Base-by-base conservation (phyloP, 1,140 invertebrate species). In the Heliconius congener region DNA sequence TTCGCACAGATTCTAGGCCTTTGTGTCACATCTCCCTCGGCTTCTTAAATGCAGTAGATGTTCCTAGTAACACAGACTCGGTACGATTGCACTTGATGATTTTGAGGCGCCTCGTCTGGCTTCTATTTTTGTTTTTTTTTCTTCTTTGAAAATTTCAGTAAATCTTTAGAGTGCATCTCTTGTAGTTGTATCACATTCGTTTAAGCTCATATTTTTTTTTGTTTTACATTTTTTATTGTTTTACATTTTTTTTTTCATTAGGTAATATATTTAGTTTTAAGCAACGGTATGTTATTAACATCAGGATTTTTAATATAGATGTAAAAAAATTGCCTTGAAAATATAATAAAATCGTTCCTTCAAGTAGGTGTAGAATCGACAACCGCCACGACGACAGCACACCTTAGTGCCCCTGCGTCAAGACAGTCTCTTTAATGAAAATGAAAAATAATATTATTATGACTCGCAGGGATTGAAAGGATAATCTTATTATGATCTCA, bases 1-100 rank as follows among this genome's bases (percentile, higher is more conserved):
- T 89, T 89, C 87, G 87, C 87, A 86, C 84, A 85, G 87, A 90
- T 88, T 90, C 85, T 87, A 87, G 82, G 85, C 84, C 87, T 89
- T 89, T 88, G 85, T 89, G 84, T 87, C 79, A 78, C 76, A 79
- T 72, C 77, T 73, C 70, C 79, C 76, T 78, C 76, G 74, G 46
- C 37, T 60, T 77, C 27, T 73, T 55, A 79, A 74, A 73, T 81
- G 77, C 73, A 81, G 71, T 70, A 46, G 39, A 50, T 30, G 74
- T 76, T 76, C 46, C 55, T 50, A 18, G 27, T 30, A 27, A 42
- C 30, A 30, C 39, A 70, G 16, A 70, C 74, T 50, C 60, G 39
- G 57, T 50, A 18, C 42, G 57, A 71, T 70, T 76, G 60, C 60
- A 76, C 39, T 76, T 71, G 37, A 23, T 70, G 37, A 66, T 39